phyloP scores from a whole-genome alignment of 1,140 invertebrate genomes.

The Bathynomus jamesi region DNA sequence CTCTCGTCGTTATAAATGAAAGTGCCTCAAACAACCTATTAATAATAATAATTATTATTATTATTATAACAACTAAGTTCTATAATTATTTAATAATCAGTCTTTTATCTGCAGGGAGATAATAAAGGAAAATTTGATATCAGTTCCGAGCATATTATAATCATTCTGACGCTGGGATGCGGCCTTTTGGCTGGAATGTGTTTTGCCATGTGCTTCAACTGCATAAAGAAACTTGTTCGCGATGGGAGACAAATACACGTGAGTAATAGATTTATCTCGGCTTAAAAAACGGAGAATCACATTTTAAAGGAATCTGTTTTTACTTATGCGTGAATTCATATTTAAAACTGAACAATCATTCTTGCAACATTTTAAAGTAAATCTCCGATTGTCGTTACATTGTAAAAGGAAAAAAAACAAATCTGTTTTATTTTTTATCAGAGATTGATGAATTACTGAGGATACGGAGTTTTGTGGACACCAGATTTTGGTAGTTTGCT shows the following conservation, averaged over 20 bases:
- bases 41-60: too few relatives aligned
- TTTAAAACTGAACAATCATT: neutral
- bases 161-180: conserved; percentile 81
- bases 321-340: neutral
- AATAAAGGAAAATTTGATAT: conserved; percentile 30
- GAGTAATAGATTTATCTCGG: conserved; percentile 2
- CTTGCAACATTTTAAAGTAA: neutral
- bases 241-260: conserved; percentile 75
- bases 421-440: too few relatives aligned
- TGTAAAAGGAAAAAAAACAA: too few relatives aligned
- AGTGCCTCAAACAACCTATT: too few relatives aligned
- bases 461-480: too few relatives aligned
- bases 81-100: too few relatives aligned
- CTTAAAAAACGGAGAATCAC: neutral
- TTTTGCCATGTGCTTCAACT: conserved; percentile 75
- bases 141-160: conserved; percentile 62
- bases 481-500: too few relatives aligned
- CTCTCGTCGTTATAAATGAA: too few relatives aligned
- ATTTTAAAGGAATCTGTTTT: neutral
- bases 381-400: too few relatives aligned
- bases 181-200: conserved; percentile 78
- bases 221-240: conserved; percentile 67
- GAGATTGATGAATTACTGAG: too few relatives aligned
- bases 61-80: too few relatives aligned
- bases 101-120: conserved; percentile 11